Percentiles rank a stretch among this genome's conserved stretches.
Conservation (phyloP, 2,113 vertebrate genomes). For the Melanerpes formicivorus region DNA sequence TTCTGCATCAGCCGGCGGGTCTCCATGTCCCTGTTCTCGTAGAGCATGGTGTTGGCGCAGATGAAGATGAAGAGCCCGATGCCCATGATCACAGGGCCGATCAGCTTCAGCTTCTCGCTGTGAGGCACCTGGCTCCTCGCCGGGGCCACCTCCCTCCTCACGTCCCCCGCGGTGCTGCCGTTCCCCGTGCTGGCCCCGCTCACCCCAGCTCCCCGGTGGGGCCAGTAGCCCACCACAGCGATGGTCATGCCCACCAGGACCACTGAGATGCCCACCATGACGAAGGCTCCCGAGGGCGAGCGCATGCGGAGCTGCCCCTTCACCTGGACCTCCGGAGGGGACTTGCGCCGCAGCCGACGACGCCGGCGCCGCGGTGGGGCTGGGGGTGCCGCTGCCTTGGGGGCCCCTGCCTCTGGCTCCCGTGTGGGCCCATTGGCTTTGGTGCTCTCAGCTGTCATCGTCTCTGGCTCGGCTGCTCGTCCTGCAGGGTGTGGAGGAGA, state of each 20-base stretch:
- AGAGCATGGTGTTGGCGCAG: constrained; percentile 97
- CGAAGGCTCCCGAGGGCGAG: constrained; percentile 88
- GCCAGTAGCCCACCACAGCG: constrained; percentile 94
- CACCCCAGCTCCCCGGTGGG: constrained; percentile 70
- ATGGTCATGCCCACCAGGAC: constrained; percentile 90
- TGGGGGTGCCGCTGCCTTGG: neutral
- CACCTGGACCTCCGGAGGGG: constrained; percentile 45
- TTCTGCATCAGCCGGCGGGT: constrained; percentile 89
- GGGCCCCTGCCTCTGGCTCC: neutral
- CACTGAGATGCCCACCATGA: constrained; percentile 87
- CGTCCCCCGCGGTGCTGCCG: constrained; percentile 26
- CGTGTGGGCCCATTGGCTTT: neutral
- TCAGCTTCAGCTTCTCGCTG: constrained; percentile 88
- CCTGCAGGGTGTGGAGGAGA: neutral
- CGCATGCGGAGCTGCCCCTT: constrained; percentile 89
- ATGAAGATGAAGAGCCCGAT: constrained; percentile 97
- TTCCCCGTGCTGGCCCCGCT: neutral
- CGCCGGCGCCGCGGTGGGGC: constrained; percentile 38
- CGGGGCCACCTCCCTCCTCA: constrained; percentile 74
- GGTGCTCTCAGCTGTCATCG: neutral
- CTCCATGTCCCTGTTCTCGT: constrained; percentile 95
- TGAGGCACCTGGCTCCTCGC: constrained; percentile 69
- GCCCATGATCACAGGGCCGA: constrained; percentile 96
- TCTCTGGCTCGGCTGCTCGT: neutral
- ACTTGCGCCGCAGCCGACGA: constrained; percentile 33